Evolutionary conservation across 1,140 invertebrate species (phyloP), one percentile per base, ranked within the genome.

Genomic region (Drosophila aff.): DNA sequence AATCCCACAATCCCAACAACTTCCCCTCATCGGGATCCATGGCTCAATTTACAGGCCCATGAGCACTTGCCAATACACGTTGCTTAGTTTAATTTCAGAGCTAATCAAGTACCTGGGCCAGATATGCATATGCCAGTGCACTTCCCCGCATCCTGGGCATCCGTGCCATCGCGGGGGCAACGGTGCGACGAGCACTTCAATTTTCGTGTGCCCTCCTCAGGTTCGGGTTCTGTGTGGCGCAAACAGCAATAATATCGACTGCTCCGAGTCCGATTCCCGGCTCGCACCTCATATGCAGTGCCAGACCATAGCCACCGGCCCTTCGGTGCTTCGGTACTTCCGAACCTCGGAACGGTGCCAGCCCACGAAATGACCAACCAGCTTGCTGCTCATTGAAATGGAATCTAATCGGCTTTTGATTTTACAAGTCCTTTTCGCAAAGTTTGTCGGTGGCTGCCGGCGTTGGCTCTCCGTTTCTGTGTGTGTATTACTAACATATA

Each of bases 351-450:
- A 63, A 18, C 47, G 53, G 41, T 33, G 53, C 67, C 68, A 73
- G 59, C 77, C 81, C 74, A 81, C 33, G 78, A 89, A 89, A 89
- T 89, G 84, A 90, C 85, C 84, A 90, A 84, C 85, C 81, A 81
- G 85, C 84, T 76, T 63, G 78, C 74, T 90, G 85, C 85, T 90
- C 85, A 90, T 76, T 84, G 81, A 89, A 89, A 89, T 85, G 81
- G 86, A 89, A 89, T 89, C 81, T 89, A 89, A 89, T 89, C 85
- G 85, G 85, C 85, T 89, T 89, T 89, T 90, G 85, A 89, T 89
- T 89, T 85, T 90, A 81, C 84, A 89, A 89, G 85, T 81, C 84
- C 84, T 89, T 75, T 89, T 84, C 81, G 83, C 77, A 81, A 87
- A 84, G 73, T 84, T 87, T 87, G 77, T 63, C 65, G 85, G 74